A percentile compares a stretch with the other conserved stretches of the same genome.
Conservation (phyloP, 2,888 invertebrate genomes). For the Diaprepes abbreviatus region DNA sequence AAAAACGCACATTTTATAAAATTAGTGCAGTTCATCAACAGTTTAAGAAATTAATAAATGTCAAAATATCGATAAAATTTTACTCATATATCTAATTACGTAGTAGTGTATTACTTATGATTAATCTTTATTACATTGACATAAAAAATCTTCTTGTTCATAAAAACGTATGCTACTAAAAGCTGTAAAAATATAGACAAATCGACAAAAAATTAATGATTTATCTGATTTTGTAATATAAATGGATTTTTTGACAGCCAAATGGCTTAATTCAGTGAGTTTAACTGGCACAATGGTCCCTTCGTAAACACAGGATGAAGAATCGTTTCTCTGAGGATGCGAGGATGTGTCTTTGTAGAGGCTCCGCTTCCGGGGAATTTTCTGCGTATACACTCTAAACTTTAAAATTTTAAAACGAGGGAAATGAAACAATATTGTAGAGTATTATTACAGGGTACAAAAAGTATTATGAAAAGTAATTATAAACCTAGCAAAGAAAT, state of each 20-base stretch:
- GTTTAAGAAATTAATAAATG: too few relatives aligned
- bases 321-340: slow-evolving; percentile 32
- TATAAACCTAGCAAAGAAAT: too few relatives aligned
- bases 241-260: slow-evolving; percentile 43
- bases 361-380: slow-evolving; percentile 31
- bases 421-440: too few relatives aligned
- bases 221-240: slow-evolving; percentile 44
- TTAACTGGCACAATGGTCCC: slow-evolving; percentile 44
- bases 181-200: slow-evolving; percentile 40
- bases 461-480: too few relatives aligned
- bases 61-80: too few relatives aligned
- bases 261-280: slow-evolving; percentile 45
- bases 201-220: slow-evolving; percentile 46
- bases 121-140: too few relatives aligned
- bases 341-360: slow-evolving; percentile 40
- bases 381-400: not conserved
- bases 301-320: slow-evolving; percentile 36
- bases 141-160: too few relatives aligned
- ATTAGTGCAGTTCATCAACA: too few relatives aligned
- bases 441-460: too few relatives aligned
- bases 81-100: too few relatives aligned
- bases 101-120: too few relatives aligned
- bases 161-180: slow-evolving; percentile 12
- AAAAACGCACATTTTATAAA: too few relatives aligned
- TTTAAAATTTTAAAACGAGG: not conserved